Evolutionary conservation across 1,140 invertebrate species (phyloP).

Genomic region (Fopius arisanus): DNA sequence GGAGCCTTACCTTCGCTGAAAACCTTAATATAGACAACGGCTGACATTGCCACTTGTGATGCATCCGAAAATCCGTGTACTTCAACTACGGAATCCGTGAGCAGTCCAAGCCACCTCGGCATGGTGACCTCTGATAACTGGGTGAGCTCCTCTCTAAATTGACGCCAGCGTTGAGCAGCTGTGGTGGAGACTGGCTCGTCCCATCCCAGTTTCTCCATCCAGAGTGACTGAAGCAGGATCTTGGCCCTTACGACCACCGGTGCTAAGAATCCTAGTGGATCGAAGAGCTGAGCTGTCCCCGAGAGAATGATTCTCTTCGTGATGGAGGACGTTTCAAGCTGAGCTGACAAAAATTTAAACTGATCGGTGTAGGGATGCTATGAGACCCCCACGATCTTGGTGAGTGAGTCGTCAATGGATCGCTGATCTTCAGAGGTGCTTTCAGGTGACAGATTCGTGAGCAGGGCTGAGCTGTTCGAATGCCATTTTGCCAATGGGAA

Average conservation of each 20-base stretch:
- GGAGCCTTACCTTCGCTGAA: not conserved
- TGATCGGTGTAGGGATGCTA: too few species aligned
- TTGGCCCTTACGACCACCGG: conserved; percentile 31
- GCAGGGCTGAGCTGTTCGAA: not conserved
- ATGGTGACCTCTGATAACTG: conserved; percentile 28
- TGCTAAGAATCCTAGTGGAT: conserved; percentile 30
- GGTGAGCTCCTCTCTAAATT: conserved; percentile 23
- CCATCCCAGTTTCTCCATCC: conserved; percentile 34
- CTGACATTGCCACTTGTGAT: conserved; percentile 34
- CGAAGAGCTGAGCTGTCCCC: conserved; percentile 22
- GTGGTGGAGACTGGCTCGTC: conserved; percentile 27
- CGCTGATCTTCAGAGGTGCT: too few species aligned
- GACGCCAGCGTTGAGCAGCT: not conserved
- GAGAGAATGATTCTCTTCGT: not conserved
- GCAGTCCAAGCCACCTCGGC: too few species aligned
- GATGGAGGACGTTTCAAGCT: too few species aligned
- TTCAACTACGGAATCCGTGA: conserved; percentile 29
- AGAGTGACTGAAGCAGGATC: conserved; percentile 34
- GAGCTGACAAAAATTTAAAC: too few species aligned
- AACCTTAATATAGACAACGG: conserved; percentile 33
- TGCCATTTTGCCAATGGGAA: conserved; percentile 24
- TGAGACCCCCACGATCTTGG: too few species aligned
- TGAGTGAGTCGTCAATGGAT: too few species aligned
- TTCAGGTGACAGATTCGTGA: not conserved
- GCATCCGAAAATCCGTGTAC: conserved; percentile 44